phyloP scores from a whole-genome alignment of 2,113 vertebrate species.

The Motacilla tschutschensis region DNA sequence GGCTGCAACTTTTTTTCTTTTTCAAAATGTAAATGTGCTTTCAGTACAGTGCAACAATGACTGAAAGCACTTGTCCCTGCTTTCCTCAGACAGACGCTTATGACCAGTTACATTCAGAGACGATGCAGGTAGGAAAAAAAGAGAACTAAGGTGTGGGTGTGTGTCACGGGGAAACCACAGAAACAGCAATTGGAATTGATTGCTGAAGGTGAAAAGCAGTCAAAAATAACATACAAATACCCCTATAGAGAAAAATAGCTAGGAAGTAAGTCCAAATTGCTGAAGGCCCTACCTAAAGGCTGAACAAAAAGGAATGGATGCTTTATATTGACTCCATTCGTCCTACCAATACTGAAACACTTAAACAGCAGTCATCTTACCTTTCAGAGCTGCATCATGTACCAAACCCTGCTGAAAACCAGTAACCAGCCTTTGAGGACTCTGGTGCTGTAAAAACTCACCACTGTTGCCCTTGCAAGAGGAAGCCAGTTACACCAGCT shows the following conservation, averaged over 20 bases:
- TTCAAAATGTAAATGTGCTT: neutral
- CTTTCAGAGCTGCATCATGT: neutral
- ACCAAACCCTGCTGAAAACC: neutral
- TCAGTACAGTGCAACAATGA: neutral
- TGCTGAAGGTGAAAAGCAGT: neutral
- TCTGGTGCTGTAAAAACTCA: neutral
- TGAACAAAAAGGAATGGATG: neutral
- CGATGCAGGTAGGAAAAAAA: neutral
- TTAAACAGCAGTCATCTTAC: neutral
- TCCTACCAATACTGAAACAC: neutral
- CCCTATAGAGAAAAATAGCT: neutral
- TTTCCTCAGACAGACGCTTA: neutral
- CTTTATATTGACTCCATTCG: neutral
- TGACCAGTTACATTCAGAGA: neutral
- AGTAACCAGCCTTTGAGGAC: neutral
- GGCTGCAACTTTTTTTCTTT: neutral
- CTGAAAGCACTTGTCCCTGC: neutral
- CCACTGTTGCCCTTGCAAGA: fast-evolving
- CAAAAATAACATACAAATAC: neutral
- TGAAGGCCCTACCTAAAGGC: neutral
- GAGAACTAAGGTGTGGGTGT: neutral
- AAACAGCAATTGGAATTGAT: neutral
- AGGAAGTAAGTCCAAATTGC: neutral
- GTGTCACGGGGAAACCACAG: neutral
- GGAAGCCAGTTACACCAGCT: neutral